These are phyloP conservation scores for Ophioninae sp. DNA, from an alignment of 2,888 invertebrate genomes.

Conservation along the genomic window DNA sequence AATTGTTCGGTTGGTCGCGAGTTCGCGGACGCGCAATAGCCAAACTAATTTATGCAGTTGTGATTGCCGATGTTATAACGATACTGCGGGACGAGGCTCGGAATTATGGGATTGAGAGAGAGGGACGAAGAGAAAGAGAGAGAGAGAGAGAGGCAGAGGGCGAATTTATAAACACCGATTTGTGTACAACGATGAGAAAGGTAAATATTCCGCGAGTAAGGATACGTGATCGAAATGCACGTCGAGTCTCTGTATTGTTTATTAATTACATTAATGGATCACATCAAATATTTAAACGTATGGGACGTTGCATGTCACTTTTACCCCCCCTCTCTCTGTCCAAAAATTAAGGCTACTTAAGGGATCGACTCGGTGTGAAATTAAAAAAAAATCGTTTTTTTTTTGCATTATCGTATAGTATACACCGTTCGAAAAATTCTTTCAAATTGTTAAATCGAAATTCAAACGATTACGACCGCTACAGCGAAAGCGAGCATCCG, in stretches of 20 bases:
- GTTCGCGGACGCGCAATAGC: not conserved
- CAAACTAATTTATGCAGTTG: slow-evolving; percentile 42
- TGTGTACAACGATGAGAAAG: slow-evolving; percentile 37
- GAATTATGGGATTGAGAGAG: not conserved
- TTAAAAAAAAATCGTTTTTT: no score
- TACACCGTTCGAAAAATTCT: no score
- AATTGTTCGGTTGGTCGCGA: slow-evolving; percentile 27
- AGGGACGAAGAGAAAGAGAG: not conserved
- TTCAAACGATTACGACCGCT: no score
- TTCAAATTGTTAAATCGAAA: no score
- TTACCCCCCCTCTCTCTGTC: no score
- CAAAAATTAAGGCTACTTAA: no score
- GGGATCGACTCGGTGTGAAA: no score
- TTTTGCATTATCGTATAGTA: no score
- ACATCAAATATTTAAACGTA: no score
- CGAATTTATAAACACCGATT: not conserved
- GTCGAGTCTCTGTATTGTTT: slow-evolving; percentile 38
- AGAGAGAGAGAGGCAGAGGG: not conserved
- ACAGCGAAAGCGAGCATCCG: no score
- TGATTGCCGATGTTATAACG: slow-evolving; percentile 40
- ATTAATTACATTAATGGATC: slow-evolving; percentile 23
- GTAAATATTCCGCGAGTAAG: slow-evolving; percentile 46
- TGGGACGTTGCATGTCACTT: no score
- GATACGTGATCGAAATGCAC: slow-evolving; percentile 32
- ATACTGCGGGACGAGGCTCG: slow-evolving; percentile 3